Evolutionary conservation across 2,888 invertebrate genomes (phyloP).

Genomic region (Vesta saturnalis): DNA sequence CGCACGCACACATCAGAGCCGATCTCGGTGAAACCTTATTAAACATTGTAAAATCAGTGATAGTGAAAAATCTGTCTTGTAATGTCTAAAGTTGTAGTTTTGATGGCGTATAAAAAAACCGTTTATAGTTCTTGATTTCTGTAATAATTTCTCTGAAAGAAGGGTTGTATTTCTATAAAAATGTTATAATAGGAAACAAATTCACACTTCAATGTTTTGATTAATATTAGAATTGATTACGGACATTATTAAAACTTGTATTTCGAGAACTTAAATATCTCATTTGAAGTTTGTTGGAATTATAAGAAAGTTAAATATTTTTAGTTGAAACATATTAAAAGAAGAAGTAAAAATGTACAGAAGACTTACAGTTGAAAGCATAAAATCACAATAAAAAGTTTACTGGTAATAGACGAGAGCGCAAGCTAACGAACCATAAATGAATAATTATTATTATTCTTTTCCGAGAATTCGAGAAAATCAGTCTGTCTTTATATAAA

Average conservation of each 20-base stretch:
- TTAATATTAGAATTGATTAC: too few relatives aligned
- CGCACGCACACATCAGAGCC: too few relatives aligned
- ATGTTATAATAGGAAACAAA: too few relatives aligned
- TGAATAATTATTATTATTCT: constrained; percentile 20
- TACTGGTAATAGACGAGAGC: constrained; percentile 7
- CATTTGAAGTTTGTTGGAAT: neutral
- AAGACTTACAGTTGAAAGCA: constrained; percentile 6
- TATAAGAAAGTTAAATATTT: neutral
- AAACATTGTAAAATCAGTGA: too few relatives aligned
- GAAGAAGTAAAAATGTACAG: neutral
- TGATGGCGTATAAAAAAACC: too few relatives aligned
- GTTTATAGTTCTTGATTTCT: too few relatives aligned
- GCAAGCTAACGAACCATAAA: constrained; percentile 18
- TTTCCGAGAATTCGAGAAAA: neutral
- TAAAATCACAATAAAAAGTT: constrained; percentile 6
- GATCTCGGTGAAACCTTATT: too few relatives aligned
- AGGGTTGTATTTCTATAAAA: too few relatives aligned
- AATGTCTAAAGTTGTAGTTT: too few relatives aligned
- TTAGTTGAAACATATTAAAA: neutral
- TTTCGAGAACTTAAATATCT: neutral
- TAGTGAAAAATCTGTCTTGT: too few relatives aligned
- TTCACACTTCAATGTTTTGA: too few relatives aligned
- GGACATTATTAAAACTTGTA: neutral
- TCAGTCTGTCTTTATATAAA: neutral
- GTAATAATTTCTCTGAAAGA: too few relatives aligned